Base-by-base conservation (phyloP, 2,113 vertebrate species). In the Psittacus erithacus region DNA sequence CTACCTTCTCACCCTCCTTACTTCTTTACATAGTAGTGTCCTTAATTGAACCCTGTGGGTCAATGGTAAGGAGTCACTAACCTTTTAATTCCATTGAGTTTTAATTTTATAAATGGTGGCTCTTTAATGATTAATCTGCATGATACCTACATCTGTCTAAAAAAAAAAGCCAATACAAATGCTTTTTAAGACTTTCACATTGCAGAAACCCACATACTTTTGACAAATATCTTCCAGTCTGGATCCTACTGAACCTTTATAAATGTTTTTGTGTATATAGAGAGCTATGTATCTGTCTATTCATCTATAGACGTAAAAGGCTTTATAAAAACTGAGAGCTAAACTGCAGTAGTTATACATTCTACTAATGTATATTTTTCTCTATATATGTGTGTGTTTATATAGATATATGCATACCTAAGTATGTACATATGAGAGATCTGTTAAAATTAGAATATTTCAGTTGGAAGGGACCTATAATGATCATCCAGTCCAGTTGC, bases 91-190 rank as follows among this genome's bases (percentile, higher is more conserved):
- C 39, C 52, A 9, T 7, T 82, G 47, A 73, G 11, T 20, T 92
- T 74, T 79, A 86, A 67, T 84, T 94, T 95, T 74, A 39, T 79
- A 89, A 93, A 53, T 91, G 63, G 28, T 76, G 22, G 2, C 39
- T 91, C 35, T 86, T 70, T 35, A 67, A 8, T 62, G 18, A 67
- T 83, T 59, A 81, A 55, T 81, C 28, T 74, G 7, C 20, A 9
- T 44, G 23, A 78, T 73, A 53, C 4, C 4, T 55, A 4, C 5
- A 6, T 76, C 41, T 78, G 28, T 80, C 71, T 91, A 23, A 82
- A 86, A 90, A 3, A 59, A 15, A 5, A 38, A 38, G 35, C 9
- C 19, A 70, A 23, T 38, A 79, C 33, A 24, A 38, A 63, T 74
- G 41, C 18, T 47, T 93, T 89, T 55, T 68, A 50, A 76, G 79